Conservation (phyloP, 2,888 invertebrate species). For the Villa cingulata region DNA sequence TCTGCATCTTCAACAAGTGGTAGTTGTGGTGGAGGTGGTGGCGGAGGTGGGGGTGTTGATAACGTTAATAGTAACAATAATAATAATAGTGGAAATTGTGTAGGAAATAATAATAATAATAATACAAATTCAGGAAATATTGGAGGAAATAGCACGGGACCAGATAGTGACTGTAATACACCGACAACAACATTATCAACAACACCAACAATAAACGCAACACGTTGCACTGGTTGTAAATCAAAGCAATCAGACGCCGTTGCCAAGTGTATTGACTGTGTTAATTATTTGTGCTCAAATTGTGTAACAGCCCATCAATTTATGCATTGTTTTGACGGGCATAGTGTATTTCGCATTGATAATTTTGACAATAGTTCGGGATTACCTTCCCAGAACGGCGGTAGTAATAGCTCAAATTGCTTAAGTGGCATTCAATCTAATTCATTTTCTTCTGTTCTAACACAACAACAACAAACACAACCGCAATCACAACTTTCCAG, state of each 20-base stretch:
- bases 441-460: slow-evolving; percentile 29
- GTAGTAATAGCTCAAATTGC: slow-evolving; percentile 1
- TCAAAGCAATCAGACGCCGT: slow-evolving; percentile 88
- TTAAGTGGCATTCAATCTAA: slow-evolving; percentile 18
- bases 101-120: not conserved
- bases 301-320: slow-evolving; percentile 98
- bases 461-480: slow-evolving; percentile 17
- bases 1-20: slow-evolving; percentile 29
- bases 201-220: slow-evolving; percentile 36
- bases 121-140: slow-evolving; percentile 9
- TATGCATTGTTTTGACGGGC: slow-evolving; percentile 98
- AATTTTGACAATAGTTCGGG: slow-evolving; percentile 16
- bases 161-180: slow-evolving; percentile 35
- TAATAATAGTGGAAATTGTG: not conserved
- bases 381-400: slow-evolving; percentile 33
- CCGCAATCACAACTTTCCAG: slow-evolving; percentile 31
- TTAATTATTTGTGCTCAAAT: slow-evolving; percentile 88
- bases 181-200: slow-evolving; percentile 27
- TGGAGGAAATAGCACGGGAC: slow-evolving; percentile 41
- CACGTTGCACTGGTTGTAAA: slow-evolving; percentile 91
- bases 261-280: slow-evolving; percentile 92
- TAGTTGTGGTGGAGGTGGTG: slow-evolving; percentile 42
- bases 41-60: slow-evolving; percentile 40
- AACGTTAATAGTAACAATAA: slow-evolving; percentile 27
- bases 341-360: slow-evolving; percentile 56